Base-by-base conservation (phyloP, 2,113 vertebrate species). In the Mesitornis unicolor region DNA sequence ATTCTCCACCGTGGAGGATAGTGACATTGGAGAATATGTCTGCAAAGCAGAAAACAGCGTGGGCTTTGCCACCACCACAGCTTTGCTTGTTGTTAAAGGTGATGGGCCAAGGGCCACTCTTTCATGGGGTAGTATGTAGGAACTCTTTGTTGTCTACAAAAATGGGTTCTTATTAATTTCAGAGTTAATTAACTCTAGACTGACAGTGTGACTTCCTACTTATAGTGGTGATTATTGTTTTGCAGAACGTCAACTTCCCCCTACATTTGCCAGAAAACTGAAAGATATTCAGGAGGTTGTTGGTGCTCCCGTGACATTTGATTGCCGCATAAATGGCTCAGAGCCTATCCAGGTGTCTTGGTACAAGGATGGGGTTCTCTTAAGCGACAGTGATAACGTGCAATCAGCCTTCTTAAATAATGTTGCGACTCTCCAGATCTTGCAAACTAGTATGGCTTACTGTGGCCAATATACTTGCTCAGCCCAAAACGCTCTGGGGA, bases 11-110 rank as follows among this genome's bases (percentile, higher is more conserved):
- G 98, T 99, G 90, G 97, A 98, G 50, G 98, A 99, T 6, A 97
- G 98, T 13, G 99, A 99, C 31, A 97, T 99, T 20, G 99, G 99
- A 54, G 99, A 99, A 97, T 99, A 99, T 53, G 97, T 98, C 12
- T 99, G 99, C 98, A 99, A 99, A 97, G 99, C 99, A 13, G 99
- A 99, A 98, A 99, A 99, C 92, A 98, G 88, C 1, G 99, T 99
- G 28, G 99, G 99, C 42, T 98, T 98, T 1, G 97, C 99, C 19
- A 98, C 99, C 75, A 98, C 99, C 89, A 99, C 97, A 40, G 98
- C 99, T 89, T 97, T 97, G 69, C 98, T 99, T 79, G 98, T 96
- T 63, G 98, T 99, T 77, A 98, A 98, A 98, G 99, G 99, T 99
- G 98, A 99, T 84, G 36, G 47, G 18, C 63, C 50, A 53, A 91